Base-by-base conservation (phyloP, 2,888 invertebrate species). In the Saturnia japonica region DNA sequence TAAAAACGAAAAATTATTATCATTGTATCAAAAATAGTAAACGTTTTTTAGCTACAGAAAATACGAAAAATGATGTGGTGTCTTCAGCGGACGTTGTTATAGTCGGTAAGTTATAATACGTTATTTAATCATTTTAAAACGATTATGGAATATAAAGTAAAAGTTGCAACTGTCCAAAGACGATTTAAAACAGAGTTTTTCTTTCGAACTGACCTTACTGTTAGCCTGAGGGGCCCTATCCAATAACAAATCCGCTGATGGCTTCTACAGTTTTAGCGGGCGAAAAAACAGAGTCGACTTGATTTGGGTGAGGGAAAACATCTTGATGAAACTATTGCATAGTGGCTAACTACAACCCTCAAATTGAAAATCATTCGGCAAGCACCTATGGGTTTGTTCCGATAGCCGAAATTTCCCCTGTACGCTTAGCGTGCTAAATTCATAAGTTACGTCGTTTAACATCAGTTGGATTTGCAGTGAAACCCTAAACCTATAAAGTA, bases 61-160 rank as follows among this genome's bases (percentile, higher is more conserved):
- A 45, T 54, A 75, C 84, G 3, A 83, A 85, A 28, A 77, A 83
- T 54, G 91, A 93, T 67, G 81, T 93, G 2, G 89, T 88, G 57
- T 79, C 90, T 54, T 94, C 95, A 60, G 97, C 97, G 25, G 97
- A 97, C 91, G 97, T 97, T 75, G 97, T 97, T 71, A 94, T 97
- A 77, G 95, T 97, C 77, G 96, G 96, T 96, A 87, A 93, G 91
- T 90, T 51, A 57, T 64, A n/a, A 47, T 71, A 62, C 25, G 12
- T 34, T 34, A 34, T 60, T 60, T 28, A 60, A 12, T 60, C 14
- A n/a, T 9, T 22, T 54, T 22, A n/a, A 9, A 22, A 22, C 22
- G 54, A 22, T 54, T 54, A 7, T 7, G 22, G 1, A 11, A 22
- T 19, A 54, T 54, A 9, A 11, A 22, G 22, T 22, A n/a, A 3